phyloP scores from a whole-genome alignment of 2,797 vertebrate species.

The Lycodopsis pacificus region DNA sequence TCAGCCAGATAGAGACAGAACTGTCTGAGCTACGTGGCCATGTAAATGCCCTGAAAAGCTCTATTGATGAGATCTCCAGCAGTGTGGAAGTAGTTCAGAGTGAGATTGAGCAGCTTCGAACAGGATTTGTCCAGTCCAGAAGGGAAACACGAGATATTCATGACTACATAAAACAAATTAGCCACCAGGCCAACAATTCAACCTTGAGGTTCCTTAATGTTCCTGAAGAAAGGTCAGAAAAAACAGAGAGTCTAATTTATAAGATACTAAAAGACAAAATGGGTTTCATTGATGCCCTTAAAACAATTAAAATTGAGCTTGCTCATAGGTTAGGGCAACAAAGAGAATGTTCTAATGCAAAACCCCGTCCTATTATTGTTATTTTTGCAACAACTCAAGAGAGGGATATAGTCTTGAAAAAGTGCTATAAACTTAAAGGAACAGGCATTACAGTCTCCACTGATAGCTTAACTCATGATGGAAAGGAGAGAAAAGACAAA shows the following conservation, averaged over 20 bases:
- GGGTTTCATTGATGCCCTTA: slow-evolving; percentile 92
- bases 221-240: slow-evolving; percentile 93
- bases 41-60: slow-evolving; percentile 97
- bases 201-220: slow-evolving; percentile 96
- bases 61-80: slow-evolving; percentile 98
- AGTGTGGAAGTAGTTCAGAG: slow-evolving; percentile 99
- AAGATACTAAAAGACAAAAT: slow-evolving; percentile 95
- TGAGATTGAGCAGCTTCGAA: slow-evolving; percentile 96
- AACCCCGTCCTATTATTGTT: slow-evolving; percentile 96
- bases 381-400: slow-evolving; percentile 96
- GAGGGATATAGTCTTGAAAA: slow-evolving; percentile 96
- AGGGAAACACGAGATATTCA: slow-evolving; percentile 98
- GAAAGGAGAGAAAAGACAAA: slow-evolving; percentile 93
- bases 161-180: slow-evolving; percentile 96
- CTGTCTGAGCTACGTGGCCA: slow-evolving; percentile 96
- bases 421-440: slow-evolving; percentile 98
- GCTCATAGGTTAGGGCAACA: slow-evolving; percentile 96
- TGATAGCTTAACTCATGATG: slow-evolving; percentile 91
- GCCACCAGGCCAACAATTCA: slow-evolving; percentile 92
- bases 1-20: slow-evolving; percentile 98
- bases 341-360: slow-evolving; percentile 96
- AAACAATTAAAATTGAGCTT: slow-evolving; percentile 93
- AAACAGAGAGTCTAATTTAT: slow-evolving; percentile 90
- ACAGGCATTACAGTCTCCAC: slow-evolving; percentile 96
- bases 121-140: slow-evolving; percentile 97